Base-by-base conservation (phyloP, 2,797 vertebrate genomes). In the Sus cebifrons region DNA sequence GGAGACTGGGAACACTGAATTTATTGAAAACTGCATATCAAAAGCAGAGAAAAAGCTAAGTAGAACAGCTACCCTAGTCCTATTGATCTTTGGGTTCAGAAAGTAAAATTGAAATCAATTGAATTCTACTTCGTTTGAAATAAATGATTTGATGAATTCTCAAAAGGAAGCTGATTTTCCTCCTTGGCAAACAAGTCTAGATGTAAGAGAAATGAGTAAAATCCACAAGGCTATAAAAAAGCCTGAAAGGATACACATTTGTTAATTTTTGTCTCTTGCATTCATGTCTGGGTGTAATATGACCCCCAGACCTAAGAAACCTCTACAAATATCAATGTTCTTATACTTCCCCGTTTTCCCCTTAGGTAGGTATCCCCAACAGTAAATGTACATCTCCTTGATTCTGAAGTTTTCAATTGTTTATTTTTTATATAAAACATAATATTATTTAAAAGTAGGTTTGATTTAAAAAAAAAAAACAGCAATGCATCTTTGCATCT, bases 401-500 rank as follows among this genome's bases (percentile, higher is more conserved):
- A 32, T 86, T 91, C 65, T 54, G 29, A 79, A 64, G 4, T 18
- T 89, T 94, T 89, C 18, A n/a, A 49, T 65, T 68, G 83, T 95
- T 89, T 96, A 62, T 87, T 95, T 91, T 95, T 93, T 68, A 74
- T 52, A 87, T 58, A 27, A 93, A 92, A 67, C 32, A 65, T 71
- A 29, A 27, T 85, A 83, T 85, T 91, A 94, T 87, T 83, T 92
- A 82, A 96, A 96, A 94, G 81, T 83, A 85, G 44, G 21, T 93
- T 89, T 81, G 27, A 77, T 89, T 62, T 60, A 5, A 7, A 67
- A 82, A 68, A 77, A 10, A 67, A 82, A 68, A 77, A 65, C 16
- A 32, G 18, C 23, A 67, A 21, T 92, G 52, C 49, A 89, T 91
- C 68, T 92, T 49, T 49, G 44, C 44, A 49, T 49, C 44, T 79